phyloP scores from a whole-genome alignment of 2,888 invertebrate genomes.

The Capitulum mitella region DNA sequence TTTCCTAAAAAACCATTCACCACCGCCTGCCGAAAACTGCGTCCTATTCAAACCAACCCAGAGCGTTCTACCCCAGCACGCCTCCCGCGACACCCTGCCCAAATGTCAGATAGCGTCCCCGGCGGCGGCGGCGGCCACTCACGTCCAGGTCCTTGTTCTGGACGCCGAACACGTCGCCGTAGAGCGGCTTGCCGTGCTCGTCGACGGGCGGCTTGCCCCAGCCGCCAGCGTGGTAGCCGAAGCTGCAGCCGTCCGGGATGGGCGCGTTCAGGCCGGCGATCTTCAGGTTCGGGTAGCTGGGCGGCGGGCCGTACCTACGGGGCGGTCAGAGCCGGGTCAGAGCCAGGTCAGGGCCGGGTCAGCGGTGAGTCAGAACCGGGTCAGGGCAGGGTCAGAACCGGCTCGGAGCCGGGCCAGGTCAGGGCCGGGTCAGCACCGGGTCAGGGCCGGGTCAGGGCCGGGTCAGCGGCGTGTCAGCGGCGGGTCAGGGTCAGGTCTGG shows the following conservation, averaged over 20 bases:
- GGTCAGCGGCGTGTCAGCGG: neutral
- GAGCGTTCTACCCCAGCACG: too few species aligned
- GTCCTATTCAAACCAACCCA: too few species aligned
- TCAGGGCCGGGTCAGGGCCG: too few species aligned
- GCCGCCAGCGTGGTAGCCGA: constrained; percentile 98
- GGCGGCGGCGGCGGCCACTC: too few species aligned
- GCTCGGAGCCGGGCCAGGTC: too few species aligned
- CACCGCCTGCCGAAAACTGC: too few species aligned
- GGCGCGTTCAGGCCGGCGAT: constrained; percentile 96
- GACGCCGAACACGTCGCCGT: constrained; percentile 97
- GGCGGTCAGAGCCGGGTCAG: neutral
- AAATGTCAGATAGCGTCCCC: too few species aligned
- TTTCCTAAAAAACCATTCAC: too few species aligned
- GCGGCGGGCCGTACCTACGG: constrained; percentile 82
- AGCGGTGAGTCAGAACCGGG: neutral
- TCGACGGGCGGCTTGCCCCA: constrained; percentile 99
- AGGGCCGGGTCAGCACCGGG: too few species aligned
- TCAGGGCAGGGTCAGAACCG: too few species aligned
- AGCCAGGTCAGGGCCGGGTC: neutral
- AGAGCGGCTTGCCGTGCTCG: constrained; percentile 92
- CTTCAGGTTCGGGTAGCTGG: constrained; percentile 96
- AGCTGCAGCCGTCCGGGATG: constrained; percentile 93
- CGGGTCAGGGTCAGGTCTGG: neutral
- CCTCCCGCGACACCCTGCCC: too few species aligned
- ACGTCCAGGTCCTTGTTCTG: constrained; percentile 38